Percentiles rank a stretch among this genome's conserved stretches.
These are phyloP conservation scores for Pteronotus mesoamericanus DNA, from an alignment of 2,797 vertebrate species.

Conservation along the genomic window DNA sequence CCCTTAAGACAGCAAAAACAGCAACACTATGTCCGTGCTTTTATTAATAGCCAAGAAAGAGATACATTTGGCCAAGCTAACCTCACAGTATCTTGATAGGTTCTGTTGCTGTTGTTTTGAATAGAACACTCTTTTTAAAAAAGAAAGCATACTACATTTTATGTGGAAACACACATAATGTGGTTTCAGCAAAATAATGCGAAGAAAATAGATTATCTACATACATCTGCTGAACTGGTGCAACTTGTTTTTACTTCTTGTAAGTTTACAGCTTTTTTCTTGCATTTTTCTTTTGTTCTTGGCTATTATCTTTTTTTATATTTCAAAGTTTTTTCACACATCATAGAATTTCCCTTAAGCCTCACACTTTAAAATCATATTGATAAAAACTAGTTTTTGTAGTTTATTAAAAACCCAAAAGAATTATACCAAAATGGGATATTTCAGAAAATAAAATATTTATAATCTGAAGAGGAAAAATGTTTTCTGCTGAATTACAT, in stretches of 20 bases:
- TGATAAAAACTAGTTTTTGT: neutral
- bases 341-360: neutral
- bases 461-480: neutral
- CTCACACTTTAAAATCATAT: neutral
- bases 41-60: constrained; percentile 33
- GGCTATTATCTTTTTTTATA: no score
- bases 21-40: neutral
- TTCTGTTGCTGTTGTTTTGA: neutral
- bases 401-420: neutral
- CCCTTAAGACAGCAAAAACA: constrained; percentile 17
- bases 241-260: neutral
- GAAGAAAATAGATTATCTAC: neutral
- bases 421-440: neutral
- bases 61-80: constrained; percentile 22
- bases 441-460: neutral
- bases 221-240: neutral
- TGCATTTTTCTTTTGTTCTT: neutral
- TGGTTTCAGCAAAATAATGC: neutral
- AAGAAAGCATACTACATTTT: neutral
- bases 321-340: neutral
- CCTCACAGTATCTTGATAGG: neutral
- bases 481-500: neutral
- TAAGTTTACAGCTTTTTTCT: neutral
- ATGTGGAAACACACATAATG: neutral
- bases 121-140: neutral